Base-by-base conservation (phyloP, 2,888 invertebrate genomes). In the Drosophila formosana region DNA sequence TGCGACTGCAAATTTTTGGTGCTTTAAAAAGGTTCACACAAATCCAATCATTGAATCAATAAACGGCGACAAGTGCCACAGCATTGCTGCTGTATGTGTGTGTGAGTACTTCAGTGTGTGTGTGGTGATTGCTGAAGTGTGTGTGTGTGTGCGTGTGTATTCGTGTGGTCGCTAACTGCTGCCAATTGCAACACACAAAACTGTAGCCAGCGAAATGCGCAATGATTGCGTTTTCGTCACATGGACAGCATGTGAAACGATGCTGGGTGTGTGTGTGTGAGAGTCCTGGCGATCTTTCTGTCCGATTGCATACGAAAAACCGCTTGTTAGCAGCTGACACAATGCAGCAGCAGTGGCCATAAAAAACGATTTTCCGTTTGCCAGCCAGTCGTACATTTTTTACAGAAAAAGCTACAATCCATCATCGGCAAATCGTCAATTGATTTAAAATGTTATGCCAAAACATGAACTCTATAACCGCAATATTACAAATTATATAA, bases 21-120 rank as follows among this genome's bases (percentile, higher is more conserved):
- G 80, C 83, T 85, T 86, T 82, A 83, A 84, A 85, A 78, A 75
- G 74, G 78, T 77, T 75, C 80, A 78, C 72, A 77, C 80, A 85
- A 77, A 82, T 62, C 66, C 80, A 84, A 82, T 84, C 80, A 86
- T 84, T 86, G 86, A 78, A 86, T 84, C 84, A 86, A 86, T 86
- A 82, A 78, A 76, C 70, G 81, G 81, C 77, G 82, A 81, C 82
- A 81, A 79, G 71, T 75, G 81, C 70, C 60, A 41, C 52, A 41
- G 51, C 60, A 13, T 39, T 39, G 13, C 3, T 50, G 37, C 11
- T 47, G 28, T 32, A 4, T 25, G 45, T 57, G 46, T 43, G 49
- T 51, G 58, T 34, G 18, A 32, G 25, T 45, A 6, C 37, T 2
- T 37, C 26, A 34, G 34, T 23, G 37, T 50, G 34, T 28, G 32